Conservation (phyloP, 1,140 invertebrate genomes). For the Hylaeus volcanicus region DNA sequence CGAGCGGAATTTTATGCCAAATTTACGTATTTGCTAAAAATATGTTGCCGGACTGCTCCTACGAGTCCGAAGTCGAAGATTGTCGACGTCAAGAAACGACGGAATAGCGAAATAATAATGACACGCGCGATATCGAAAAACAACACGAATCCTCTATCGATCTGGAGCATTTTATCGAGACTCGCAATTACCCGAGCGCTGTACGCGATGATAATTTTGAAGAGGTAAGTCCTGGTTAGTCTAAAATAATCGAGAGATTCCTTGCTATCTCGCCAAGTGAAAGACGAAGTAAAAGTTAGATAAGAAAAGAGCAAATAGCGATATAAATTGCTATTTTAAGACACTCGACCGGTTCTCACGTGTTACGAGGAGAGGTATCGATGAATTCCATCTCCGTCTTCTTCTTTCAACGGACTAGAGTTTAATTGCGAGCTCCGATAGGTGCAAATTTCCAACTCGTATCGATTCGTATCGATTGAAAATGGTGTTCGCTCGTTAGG, state of each 20-base stretch:
- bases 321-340: constrained; percentile 20
- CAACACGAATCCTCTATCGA: not conserved
- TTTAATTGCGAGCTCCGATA: not conserved
- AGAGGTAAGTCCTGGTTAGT: not conserved
- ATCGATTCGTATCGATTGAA: not conserved
- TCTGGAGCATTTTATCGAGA: too few species aligned
- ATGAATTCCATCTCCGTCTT: constrained; percentile 1
- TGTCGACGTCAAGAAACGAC: not conserved
- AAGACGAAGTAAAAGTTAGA: not conserved
- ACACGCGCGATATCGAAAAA: not conserved
- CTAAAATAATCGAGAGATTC: not conserved
- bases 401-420: too few species aligned
- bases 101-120: not conserved
- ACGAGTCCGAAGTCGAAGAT: too few species aligned
- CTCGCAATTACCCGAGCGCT: too few species aligned
- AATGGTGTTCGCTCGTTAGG: too few species aligned
- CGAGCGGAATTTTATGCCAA: constrained; percentile 23
- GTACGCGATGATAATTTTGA: too few species aligned
- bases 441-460: not conserved
- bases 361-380: not conserved
- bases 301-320: not conserved
- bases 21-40: constrained; percentile 17
- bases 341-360: constrained; percentile 19
- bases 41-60: not conserved
- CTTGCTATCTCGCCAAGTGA: not conserved